Base-by-base conservation (phyloP, 2,797 vertebrate genomes). In the Holocentrus rufus region DNA sequence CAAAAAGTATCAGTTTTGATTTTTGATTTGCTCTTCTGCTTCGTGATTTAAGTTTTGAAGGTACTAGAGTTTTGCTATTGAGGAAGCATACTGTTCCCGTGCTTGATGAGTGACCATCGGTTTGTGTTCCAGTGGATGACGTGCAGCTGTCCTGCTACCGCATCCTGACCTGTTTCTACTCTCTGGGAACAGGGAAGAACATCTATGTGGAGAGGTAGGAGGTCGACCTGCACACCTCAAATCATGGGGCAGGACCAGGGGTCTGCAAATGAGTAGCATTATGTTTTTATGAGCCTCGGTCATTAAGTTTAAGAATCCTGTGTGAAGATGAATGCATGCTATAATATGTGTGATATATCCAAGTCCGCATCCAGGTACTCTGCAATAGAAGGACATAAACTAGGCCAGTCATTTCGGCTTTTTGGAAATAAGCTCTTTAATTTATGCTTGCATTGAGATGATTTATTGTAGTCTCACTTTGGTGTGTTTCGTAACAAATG, bases 101-200 rank as follows among this genome's bases (percentile, higher is more conserved):
- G n/a, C 39, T 25, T 49, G 1, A 25, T 47, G 23, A 54, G 3
- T 30, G 17, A 23, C 46, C 3, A 13, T 27, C 14, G 22, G 9
- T 65, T 56, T 72, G 5, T 83, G 30, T 89, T 95, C 76, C 91
- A 99, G 98, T 98, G 95, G 92, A 96, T 74, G 97, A 98, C 23
- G 94, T 99, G 61, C 98, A 99, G 91, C 94, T 98, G 80, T 98
- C 97, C 65, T 99, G 98, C 89, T 99, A 98, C 84, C 93, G 96
- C 68, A 97, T 99, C 90, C 91, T 99, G 83, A 95, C 94, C 77
- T 96, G 95, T 80, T 92, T 99, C 7, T 99, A 97, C 90, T 95
- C 92, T 18, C 93, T 99, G 79, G 98, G 98, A 61, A 98, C 95
- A 2, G 97, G 95, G 80, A 99, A 99, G 91, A 98, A 97, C 87